Evolutionary conservation across 2,797 vertebrate genomes (phyloP), one percentile per base, ranked within the genome.

Genomic region (Etheostoma perlongum): DNA sequence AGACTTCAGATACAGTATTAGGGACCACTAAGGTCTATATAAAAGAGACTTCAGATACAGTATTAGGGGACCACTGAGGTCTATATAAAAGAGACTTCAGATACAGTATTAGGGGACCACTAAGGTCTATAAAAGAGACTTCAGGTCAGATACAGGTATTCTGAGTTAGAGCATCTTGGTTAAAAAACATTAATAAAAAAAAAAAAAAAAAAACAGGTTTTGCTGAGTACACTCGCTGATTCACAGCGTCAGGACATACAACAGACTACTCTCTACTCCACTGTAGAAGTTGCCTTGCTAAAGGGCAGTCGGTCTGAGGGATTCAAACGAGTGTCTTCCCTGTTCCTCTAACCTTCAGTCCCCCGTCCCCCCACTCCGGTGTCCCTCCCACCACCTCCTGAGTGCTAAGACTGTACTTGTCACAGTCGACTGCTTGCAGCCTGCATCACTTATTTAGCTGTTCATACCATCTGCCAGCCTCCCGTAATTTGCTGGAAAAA

Each of bases 361-460:
- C 25, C 33, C 25, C 21, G 21, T 23, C 21, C 21, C 21, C 21
- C 21, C 21, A 1, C 21, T 23, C 14, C 12, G 6, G 13, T 57
- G 69, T 64, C 58, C 64, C 72, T 15, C 53, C 78, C 49, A 33
- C 53, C 63, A 15, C 72, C 67, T 75, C 80, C 72, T 36, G 62
- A 80, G 75, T 23, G 60, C 79, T 64, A 72, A 69, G 74, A 74
- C 71, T 78, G 67, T 73, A 21, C 85, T 80, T 42, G 75, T 88
- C 88, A 90, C 90, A 90, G 83, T 87, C 42, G 83, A 82, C 78
- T 84, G 81, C 89, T 79, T 62, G 30, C 81, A 63, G 76, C 76
- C 87, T 84, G 69, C 87, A 90, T 90, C 83, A 89, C 82, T 91
- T 87, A 91, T 92, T 92, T 86, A 90, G 75, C 40, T 12, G 78